A percentile compares a stretch with the other conserved stretches of the same genome.
Conservation (phyloP, 2,888 invertebrate genomes). For the Cistogaster globosa region DNA sequence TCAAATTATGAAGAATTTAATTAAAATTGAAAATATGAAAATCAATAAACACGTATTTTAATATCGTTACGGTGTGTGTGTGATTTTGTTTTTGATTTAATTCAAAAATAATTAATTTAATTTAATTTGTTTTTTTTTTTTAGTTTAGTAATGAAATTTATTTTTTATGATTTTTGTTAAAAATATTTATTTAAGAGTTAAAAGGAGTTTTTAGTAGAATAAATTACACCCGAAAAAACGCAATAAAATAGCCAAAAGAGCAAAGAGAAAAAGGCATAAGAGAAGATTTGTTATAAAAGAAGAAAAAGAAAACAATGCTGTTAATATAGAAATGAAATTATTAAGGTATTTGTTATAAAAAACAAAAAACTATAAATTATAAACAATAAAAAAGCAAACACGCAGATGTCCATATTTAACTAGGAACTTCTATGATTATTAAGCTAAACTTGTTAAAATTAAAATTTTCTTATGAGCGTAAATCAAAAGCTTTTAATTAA, state of each 20-base stretch:
- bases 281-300: constrained; percentile 49
- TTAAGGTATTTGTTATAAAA: constrained; percentile 35
- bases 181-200: constrained; percentile 37
- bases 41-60: constrained; percentile 41
- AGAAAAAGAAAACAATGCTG: constrained; percentile 48
- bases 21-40: constrained; percentile 51
- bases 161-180: constrained; percentile 28
- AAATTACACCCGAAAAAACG: constrained; percentile 25
- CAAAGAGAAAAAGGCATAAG: constrained; percentile 43
- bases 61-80: background rate
- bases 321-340: constrained; percentile 28
- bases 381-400: background rate
- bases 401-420: background rate
- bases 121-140: constrained; percentile 24
- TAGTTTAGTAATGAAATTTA: constrained; percentile 9
- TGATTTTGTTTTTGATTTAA: background rate
- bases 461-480: too few species aligned
- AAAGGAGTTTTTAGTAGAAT: constrained; percentile 12
- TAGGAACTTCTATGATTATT: too few species aligned
- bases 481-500: too few species aligned
- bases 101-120: constrained; percentile 36
- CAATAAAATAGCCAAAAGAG: constrained; percentile 17
- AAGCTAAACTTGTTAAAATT: too few species aligned
- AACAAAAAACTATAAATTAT: constrained; percentile 1
- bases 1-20: constrained; percentile 38